These are phyloP conservation scores for Macrostomum lignano DNA, from an alignment of 1,140 invertebrate species.

Conservation along the genomic window DNA sequence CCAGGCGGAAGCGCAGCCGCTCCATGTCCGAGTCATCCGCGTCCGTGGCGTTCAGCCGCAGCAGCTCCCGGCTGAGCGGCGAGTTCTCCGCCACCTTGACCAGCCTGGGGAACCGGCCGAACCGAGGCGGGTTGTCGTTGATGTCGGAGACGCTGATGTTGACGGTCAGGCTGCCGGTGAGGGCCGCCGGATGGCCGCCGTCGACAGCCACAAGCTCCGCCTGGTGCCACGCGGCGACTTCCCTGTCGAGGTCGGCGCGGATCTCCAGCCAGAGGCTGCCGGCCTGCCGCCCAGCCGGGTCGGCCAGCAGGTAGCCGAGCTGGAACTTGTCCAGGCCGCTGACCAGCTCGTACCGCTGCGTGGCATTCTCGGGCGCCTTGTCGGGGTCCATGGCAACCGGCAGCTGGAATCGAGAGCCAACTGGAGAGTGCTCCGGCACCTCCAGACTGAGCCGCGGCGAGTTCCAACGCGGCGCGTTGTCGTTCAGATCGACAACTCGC, in stretches of 20 bases:
- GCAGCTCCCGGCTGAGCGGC: not conserved
- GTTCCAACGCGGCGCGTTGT: not conserved
- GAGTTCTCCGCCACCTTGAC: not conserved
- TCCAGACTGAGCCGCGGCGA: not conserved
- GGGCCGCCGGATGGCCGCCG: not conserved
- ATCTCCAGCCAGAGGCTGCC: not conserved
- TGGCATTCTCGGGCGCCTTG: conserved; percentile 1
- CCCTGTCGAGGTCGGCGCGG: not conserved
- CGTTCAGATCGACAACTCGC: conserved; percentile 1
- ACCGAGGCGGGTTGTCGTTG: conserved; percentile 1
- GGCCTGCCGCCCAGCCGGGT: no score
- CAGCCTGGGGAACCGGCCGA: not conserved
- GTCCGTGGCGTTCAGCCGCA: not conserved
- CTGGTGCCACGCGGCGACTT: not conserved
- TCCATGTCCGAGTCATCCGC: conserved; percentile 1
- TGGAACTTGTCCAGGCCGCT: not conserved
- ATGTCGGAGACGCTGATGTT: conserved; percentile 1
- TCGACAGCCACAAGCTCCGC: not conserved
- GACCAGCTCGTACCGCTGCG: not conserved
- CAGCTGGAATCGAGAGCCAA: not conserved
- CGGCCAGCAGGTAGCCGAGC: no score
- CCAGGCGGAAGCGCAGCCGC: not conserved
- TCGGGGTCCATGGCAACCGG: conserved; percentile 2
- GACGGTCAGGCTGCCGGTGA: not conserved
- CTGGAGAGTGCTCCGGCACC: conserved; percentile 2